Percentiles rank a stretch among this genome's conserved stretches.
phyloP scores from a whole-genome alignment of 2,888 invertebrate species.

The Caradrina clavipalpis region DNA sequence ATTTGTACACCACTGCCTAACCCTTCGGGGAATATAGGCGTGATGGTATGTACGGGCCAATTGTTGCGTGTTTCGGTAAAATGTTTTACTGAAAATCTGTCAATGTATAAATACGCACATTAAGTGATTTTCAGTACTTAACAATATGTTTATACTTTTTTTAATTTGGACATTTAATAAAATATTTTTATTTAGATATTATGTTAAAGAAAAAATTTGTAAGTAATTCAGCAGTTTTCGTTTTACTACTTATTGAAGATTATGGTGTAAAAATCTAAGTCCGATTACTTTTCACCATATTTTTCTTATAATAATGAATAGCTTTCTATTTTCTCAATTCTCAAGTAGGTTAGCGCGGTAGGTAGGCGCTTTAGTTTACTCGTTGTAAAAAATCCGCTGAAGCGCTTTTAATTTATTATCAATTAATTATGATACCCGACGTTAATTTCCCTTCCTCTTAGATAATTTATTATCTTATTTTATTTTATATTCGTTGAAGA shows the following conservation, averaged over 20 bases:
- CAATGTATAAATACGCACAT: no score
- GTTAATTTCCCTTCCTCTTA: constrained; percentile 60
- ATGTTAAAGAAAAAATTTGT: not conserved
- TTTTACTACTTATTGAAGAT: not conserved
- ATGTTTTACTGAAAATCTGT: no score
- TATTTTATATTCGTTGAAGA: constrained; percentile 55
- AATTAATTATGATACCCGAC: constrained; percentile 65
- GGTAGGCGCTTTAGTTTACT: constrained; percentile 29
- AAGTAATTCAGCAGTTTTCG: not conserved
- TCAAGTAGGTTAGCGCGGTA: constrained; percentile 28
- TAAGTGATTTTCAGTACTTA: no score
- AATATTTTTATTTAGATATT: no score
- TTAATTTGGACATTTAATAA: no score
- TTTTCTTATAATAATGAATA: constrained; percentile 8
- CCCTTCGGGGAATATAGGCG: no score
- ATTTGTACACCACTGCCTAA: no score
- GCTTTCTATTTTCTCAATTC: constrained; percentile 1
- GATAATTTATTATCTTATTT: constrained; percentile 62
- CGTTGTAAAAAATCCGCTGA: constrained; percentile 54
- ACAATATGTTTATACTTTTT: no score
- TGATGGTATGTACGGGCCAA: no score
- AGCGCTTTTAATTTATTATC: constrained; percentile 62
- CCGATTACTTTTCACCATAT: not conserved
- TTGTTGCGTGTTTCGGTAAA: not conserved
- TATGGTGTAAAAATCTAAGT: not conserved